Evolutionary conservation across 2,113 vertebrate species (phyloP).

Genomic region (Sinosuthora webbiana): DNA sequence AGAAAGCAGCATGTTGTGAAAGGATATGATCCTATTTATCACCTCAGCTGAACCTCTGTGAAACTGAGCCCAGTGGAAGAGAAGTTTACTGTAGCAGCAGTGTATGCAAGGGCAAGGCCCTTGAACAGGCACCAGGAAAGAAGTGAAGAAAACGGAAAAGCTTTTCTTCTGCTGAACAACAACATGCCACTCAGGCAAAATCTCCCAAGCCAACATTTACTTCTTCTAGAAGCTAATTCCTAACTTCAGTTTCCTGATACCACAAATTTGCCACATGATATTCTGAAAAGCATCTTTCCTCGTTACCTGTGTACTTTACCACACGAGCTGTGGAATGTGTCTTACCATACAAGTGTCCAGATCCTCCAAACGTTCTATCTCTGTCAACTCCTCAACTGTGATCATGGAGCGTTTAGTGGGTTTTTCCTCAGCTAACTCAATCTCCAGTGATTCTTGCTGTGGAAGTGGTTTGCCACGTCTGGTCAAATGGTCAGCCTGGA

Average conservation of each 20-base stretch:
- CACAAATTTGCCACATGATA: neutral
- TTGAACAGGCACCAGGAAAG: neutral
- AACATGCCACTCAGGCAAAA: neutral
- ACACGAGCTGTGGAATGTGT: neutral
- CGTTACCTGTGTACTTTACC: neutral
- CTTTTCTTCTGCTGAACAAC: neutral
- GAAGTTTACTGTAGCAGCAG: neutral
- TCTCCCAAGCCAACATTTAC: neutral
- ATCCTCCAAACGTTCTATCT: conserved; percentile 90
- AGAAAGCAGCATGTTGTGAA: neutral
- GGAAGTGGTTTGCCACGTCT: conserved; percentile 81
- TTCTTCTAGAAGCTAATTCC: neutral
- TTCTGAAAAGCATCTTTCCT: neutral
- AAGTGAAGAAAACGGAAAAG: neutral
- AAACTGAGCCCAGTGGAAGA: neutral
- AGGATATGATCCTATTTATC: neutral
- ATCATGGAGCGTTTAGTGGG: conserved; percentile 78
- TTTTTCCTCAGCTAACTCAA: conserved; percentile 84
- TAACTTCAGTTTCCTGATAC: neutral
- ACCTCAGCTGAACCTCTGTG: neutral
- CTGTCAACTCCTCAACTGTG: conserved; percentile 80
- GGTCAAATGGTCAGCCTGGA: conserved; percentile 89
- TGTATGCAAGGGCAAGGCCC: neutral
- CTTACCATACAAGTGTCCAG: conserved; percentile 95
- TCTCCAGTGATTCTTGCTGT: conserved; percentile 84